These are phyloP conservation scores for Lepidocolaptes lacrymiger DNA, from an alignment of 2,797 vertebrate species.

Conservation along the genomic window DNA sequence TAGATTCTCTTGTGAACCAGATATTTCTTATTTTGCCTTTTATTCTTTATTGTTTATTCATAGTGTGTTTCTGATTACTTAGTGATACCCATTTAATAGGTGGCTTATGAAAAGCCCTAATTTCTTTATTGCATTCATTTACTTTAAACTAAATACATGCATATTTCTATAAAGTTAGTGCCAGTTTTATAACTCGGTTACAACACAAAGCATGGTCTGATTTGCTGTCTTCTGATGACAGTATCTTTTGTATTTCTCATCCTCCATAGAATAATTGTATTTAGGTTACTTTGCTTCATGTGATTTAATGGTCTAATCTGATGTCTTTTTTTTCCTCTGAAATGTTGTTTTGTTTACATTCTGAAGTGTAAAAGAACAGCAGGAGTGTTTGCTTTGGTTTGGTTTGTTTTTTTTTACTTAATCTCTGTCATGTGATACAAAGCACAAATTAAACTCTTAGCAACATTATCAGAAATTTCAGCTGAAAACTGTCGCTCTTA, in stretches of 20 bases:
- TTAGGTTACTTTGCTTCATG: not conserved
- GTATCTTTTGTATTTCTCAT: not conserved
- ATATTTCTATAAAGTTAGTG: not conserved
- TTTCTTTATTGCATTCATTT: not conserved
- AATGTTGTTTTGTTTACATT: not conserved
- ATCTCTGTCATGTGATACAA: not conserved
- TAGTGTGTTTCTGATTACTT: not conserved
- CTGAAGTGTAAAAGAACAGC: not conserved
- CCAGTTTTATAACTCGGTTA: not conserved
- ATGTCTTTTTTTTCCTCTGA: not conserved
- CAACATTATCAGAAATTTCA: not conserved
- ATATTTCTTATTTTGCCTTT: not conserved
- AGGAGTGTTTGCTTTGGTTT: rapidly evolving
- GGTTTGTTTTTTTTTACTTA: not conserved
- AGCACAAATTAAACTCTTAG: not conserved
- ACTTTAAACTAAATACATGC: not conserved
- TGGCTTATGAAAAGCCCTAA: not conserved
- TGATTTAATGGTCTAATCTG: not conserved
- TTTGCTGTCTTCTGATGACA: not conserved
- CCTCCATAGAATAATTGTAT: not conserved
- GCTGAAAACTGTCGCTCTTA: not conserved
- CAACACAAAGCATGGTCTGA: not conserved
- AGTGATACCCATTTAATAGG: not conserved
- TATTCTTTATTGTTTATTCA: not conserved
- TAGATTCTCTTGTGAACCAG: not conserved